A percentile compares a stretch with the other conserved stretches of the same genome.
Evolutionary conservation across 2,888 invertebrate genomes (phyloP).

Genomic region (Drosophila monieri): DNA sequence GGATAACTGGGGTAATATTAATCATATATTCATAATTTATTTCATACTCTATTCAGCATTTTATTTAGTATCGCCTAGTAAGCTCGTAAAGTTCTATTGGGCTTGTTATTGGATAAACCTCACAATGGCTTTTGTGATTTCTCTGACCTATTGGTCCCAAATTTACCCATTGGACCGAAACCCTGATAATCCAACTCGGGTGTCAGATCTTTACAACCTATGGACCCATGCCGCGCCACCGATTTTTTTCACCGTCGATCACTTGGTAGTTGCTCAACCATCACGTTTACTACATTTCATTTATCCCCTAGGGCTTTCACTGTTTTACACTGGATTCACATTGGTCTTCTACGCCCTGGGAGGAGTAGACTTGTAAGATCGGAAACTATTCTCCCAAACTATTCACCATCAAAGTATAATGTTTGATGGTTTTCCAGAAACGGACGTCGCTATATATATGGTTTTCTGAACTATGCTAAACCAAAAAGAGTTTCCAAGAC

Average conservation of each 20-base stretch:
- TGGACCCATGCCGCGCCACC: slow-evolving; percentile 45
- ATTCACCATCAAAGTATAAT: slow-evolving; percentile 6
- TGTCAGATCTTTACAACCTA: slow-evolving; percentile 24
- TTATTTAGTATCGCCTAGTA: neutral
- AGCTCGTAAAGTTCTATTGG: slow-evolving; percentile 44
- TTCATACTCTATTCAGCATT: neutral
- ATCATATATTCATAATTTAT: neutral
- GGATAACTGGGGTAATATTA: slow-evolving; percentile 36
- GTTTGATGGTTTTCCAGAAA: slow-evolving; percentile 16
- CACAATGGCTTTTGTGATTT: neutral
- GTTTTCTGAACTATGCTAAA: slow-evolving; percentile 29
- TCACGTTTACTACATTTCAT: slow-evolving; percentile 50
- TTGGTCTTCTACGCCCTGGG: slow-evolving; percentile 29
- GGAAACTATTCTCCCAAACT: too few species aligned
- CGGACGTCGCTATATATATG: slow-evolving; percentile 40
- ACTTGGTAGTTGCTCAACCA: slow-evolving; percentile 57
- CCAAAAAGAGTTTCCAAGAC: neutral
- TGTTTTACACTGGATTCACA: slow-evolving; percentile 27
- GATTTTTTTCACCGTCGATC: slow-evolving; percentile 38
- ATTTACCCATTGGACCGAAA: slow-evolving; percentile 26
- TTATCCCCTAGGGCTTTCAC: slow-evolving; percentile 40
- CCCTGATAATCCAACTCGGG: neutral
- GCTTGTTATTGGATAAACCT: slow-evolving; percentile 46
- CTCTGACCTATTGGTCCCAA: slow-evolving; percentile 37
- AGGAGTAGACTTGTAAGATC: slow-evolving; percentile 36